Conservation (phyloP, 2,888 invertebrate species). For the Creontiades dilutus region DNA sequence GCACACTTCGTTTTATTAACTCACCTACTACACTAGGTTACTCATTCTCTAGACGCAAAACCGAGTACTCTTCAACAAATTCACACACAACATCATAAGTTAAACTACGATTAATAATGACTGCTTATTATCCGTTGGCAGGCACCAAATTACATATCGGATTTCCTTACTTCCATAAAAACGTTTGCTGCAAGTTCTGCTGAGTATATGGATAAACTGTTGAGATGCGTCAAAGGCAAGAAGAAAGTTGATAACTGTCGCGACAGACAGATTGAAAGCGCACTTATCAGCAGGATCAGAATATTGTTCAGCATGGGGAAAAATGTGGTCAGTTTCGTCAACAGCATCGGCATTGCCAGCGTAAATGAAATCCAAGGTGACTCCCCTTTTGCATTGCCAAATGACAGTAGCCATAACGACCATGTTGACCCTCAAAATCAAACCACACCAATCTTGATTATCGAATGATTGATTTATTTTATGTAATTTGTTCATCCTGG, state of each 20-base stretch:
- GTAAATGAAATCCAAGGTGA: background rate
- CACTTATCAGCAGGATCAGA: background rate
- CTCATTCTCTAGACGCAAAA: no score
- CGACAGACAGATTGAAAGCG: background rate
- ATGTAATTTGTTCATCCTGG: no score
- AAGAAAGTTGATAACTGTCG: background rate
- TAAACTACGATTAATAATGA: no score
- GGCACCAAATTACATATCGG: background rate
- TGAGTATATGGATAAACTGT: background rate
- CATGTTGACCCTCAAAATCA: no score
- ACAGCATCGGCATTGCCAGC: background rate
- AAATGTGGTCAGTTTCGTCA: background rate
- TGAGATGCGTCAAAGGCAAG: background rate
- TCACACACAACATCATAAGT: no score
- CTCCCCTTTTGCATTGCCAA: no score
- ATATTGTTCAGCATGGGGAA: background rate
- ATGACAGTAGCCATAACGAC: no score
- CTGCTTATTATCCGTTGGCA: background rate
- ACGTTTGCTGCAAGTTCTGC: background rate
- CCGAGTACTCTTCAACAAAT: no score
- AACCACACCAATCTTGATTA: background rate
- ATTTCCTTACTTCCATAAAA: background rate
- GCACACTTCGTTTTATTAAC: no score
- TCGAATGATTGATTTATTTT: no score
- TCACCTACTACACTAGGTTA: no score